These are phyloP conservation scores for Gnathonemus longibarbis DNA, from an alignment of 2,113 vertebrate genomes.

Conservation along the genomic window DNA sequence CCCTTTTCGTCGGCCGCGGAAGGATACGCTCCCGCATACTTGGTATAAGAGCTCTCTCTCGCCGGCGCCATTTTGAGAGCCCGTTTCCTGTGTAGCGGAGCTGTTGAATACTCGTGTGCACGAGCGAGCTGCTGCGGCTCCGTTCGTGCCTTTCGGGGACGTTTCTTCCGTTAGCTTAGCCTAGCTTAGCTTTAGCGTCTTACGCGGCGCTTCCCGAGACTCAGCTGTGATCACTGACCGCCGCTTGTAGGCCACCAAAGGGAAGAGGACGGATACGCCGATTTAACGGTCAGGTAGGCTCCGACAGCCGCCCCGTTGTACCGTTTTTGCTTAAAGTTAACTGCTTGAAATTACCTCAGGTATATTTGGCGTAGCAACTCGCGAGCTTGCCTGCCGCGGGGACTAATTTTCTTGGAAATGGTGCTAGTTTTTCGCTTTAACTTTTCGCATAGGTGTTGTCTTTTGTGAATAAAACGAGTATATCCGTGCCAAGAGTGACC, in stretches of 20 bases:
- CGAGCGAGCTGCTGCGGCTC: conserved; percentile 48
- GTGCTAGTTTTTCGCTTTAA: not conserved
- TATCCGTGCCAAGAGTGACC: not conserved
- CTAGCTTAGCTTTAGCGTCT: not conserved
- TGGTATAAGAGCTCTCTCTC: conserved; percentile 55
- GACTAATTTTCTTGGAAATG: not conserved
- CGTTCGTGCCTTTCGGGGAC: conserved; percentile 9
- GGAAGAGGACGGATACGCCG: conserved; percentile 18
- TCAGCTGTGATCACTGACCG: not conserved
- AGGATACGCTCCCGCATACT: conserved; percentile 57
- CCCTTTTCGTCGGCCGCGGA: conserved; percentile 62
- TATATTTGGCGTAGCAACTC: not conserved
- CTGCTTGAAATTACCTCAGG: not conserved
- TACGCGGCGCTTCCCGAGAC: not conserved
- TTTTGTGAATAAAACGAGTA: not conserved
- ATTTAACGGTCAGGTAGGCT: conserved; percentile 32
- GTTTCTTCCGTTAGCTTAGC: not conserved
- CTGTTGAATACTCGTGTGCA: conserved; percentile 23
- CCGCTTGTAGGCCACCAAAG: conserved; percentile 4
- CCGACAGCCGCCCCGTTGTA: not conserved
- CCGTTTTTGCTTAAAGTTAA: not conserved
- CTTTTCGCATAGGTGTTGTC: not conserved
- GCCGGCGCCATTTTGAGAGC: conserved; percentile 75
- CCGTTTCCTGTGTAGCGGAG: conserved; percentile 44
- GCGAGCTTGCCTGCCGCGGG: not conserved